Base-by-base conservation (phyloP, 2,797 vertebrate genomes). In the Sphaeramia orbicularis region DNA sequence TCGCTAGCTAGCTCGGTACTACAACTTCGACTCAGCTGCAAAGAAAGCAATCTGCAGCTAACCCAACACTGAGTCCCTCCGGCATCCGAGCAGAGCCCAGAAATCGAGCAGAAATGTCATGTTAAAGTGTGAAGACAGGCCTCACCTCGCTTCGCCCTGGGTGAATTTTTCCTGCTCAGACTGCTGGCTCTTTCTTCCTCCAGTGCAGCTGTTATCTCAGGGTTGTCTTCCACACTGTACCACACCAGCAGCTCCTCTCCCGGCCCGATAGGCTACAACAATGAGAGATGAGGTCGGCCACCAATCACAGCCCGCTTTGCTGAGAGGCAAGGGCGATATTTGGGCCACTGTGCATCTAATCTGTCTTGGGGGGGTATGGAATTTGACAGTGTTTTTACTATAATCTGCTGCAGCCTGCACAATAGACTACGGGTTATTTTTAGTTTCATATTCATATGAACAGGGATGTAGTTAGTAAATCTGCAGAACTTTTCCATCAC, bases 151-250 rank as follows among this genome's bases (percentile, higher is more conserved):
- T 92, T 95, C 77, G 95, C 91, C 90, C 94, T 93, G 73, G 95
- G 92, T 18, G 95, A 95, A 74, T 92, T 94, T 89, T 91, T 95
- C 90, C 94, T 95, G 94, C 86, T 94, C 80, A 93, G 93, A 85
- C 93, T 93, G 94, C 94, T 95, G 91, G 93, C 93, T 94, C 95
- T 94, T 95, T 98, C 97, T 95, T 98, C 97, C 95, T 97, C 95
- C 86, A 96, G 94, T 90, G 96, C 97, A 93, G 97, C 97, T 93
- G 96, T 96, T 97, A 98, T 96, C 95, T 97, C 96, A 44, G 97
- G 95, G 94, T 96, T 96, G 95, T 97, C 96, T 96, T 96, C 95
- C 94, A 96, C 96, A 87, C 96, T 97, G 96, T 96, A 97, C 96
- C 96, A 96, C 91, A 98, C 96, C 88, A 97, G 92, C 88, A 96